Percentiles rank a stretch among this genome's conserved stretches.
Conservation (phyloP, 2,113 vertebrate genomes). For the Panthera leo region DNA sequence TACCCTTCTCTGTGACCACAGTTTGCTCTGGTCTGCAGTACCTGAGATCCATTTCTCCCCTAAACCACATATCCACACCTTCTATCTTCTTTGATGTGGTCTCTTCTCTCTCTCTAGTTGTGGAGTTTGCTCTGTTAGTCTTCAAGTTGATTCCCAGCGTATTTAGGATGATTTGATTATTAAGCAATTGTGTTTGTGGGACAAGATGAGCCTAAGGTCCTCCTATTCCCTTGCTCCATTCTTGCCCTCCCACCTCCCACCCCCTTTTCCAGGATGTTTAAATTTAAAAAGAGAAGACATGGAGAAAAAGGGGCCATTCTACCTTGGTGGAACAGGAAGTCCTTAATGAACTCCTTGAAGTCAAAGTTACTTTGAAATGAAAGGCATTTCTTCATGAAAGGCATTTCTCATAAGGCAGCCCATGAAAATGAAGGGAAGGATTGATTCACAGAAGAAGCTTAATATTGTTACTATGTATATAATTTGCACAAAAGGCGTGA, state of each 20-base stretch:
- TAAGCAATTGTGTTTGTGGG: background rate
- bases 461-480: background rate
- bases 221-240: background rate
- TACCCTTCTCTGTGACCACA: background rate
- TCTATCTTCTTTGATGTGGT: background rate
- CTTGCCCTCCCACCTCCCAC: background rate
- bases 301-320: background rate
- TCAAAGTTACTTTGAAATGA: background rate
- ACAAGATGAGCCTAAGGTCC: background rate
- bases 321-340: background rate
- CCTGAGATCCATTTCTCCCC: background rate
- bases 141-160: background rate
- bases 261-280: background rate
- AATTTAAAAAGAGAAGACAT: background rate
- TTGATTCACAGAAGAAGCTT: background rate
- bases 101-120: background rate
- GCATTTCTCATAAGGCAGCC: background rate
- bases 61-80: background rate
- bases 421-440: background rate
- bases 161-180: background rate
- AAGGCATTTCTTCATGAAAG: background rate
- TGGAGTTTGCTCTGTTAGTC: background rate
- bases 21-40: background rate
- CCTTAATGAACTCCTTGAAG: background rate
- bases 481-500: background rate